phyloP scores from a whole-genome alignment of 2,797 vertebrate genomes.

The Micromesistius poutassou region DNA sequence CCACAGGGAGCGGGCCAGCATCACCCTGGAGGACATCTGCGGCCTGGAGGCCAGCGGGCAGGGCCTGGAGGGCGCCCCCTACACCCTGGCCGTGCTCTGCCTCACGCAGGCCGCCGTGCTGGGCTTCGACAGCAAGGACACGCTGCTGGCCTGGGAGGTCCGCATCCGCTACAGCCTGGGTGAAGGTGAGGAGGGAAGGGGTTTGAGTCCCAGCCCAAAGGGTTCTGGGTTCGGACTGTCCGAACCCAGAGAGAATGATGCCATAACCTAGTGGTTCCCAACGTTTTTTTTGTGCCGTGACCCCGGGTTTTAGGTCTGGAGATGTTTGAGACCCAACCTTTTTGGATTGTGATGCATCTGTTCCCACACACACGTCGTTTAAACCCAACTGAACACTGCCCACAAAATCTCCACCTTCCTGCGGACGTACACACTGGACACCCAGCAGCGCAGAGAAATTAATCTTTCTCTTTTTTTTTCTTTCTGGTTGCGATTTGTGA shows the following conservation, averaged over 20 bases:
- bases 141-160: conserved; percentile 86
- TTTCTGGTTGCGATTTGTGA: background rate
- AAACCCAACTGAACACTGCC: background rate
- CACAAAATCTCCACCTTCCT: background rate
- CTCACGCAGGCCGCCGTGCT: conserved; percentile 84
- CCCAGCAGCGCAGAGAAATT: background rate
- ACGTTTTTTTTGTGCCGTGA: no score
- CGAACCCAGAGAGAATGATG: no score
- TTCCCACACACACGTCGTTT: background rate
- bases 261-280: no score
- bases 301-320: no score
- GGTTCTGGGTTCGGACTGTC: background rate
- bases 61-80: conserved; percentile 81
- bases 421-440: background rate
- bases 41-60: conserved; percentile 83
- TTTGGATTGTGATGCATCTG: background rate
- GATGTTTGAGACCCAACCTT: no score
- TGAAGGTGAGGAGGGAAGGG: conserved; percentile 78
- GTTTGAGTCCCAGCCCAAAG: no score
- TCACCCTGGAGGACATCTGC: conserved; percentile 93
- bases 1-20: conserved; percentile 79
- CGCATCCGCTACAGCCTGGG: conserved; percentile 87
- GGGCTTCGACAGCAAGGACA: conserved; percentile 89
- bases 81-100: conserved; percentile 84
- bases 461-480: background rate